Conservation (phyloP, 2,888 invertebrate genomes). For the Sinohyriopsis cumingii region DNA sequence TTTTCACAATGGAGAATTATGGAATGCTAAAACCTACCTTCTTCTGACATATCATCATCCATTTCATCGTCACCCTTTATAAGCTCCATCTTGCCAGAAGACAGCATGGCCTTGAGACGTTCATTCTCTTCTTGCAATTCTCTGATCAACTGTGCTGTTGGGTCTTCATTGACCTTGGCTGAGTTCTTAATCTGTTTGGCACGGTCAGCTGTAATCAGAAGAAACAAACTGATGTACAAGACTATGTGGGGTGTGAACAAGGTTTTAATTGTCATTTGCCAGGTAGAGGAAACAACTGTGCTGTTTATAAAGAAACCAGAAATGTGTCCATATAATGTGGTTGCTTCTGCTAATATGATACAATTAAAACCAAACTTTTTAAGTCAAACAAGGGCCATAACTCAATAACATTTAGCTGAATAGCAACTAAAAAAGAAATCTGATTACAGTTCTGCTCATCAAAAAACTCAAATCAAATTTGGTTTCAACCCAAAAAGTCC, state of each 20-base stretch:
- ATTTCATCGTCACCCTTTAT: conserved; percentile 50
- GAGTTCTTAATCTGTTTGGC: conserved; percentile 76
- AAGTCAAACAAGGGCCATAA: too few species aligned
- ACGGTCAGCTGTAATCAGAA: conserved; percentile 72
- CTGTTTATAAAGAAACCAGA: not conserved
- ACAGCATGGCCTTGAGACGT: conserved; percentile 72
- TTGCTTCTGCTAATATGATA: too few species aligned
- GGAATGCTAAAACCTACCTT: conserved; percentile 41
- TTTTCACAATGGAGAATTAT: too few species aligned
- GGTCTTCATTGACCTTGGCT: conserved; percentile 76
- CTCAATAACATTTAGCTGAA: too few species aligned
- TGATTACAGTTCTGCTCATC: too few species aligned
- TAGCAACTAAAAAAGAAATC: too few species aligned
- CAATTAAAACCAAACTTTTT: too few species aligned
- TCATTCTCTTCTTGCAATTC: conserved; percentile 77
- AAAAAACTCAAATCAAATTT: too few species aligned
- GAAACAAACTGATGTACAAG: too few species aligned
- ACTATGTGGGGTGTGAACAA: too few species aligned
- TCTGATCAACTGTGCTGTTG: conserved; percentile 75
- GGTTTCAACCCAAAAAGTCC: too few species aligned
- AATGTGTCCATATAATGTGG: not conserved
- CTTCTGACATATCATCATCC: conserved; percentile 61
- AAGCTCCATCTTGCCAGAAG: conserved; percentile 62
- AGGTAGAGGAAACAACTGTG: not conserved
- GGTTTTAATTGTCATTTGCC: not conserved